Evolutionary conservation across 2,113 vertebrate species (phyloP).

Genomic region (Rostratula benghalensis): DNA sequence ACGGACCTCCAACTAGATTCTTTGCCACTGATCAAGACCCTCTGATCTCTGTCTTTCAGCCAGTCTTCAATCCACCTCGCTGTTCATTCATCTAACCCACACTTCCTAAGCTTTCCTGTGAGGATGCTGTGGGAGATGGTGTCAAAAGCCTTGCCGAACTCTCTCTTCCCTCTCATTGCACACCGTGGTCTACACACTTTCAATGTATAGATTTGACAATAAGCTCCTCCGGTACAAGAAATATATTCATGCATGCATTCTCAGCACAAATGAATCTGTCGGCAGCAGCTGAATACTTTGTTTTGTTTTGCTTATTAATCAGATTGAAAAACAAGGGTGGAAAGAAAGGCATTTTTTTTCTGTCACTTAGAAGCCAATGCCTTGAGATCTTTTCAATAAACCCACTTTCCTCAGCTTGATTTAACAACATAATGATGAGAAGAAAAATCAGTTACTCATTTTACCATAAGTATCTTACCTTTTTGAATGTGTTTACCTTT

Average conservation of each 20-base stretch:
- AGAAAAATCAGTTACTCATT: not conserved
- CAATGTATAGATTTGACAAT: not conserved
- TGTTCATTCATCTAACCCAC: too few relatives aligned
- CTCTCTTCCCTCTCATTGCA: not conserved
- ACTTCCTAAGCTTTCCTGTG: too few relatives aligned
- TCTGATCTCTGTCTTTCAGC: too few relatives aligned
- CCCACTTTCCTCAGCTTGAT: not conserved
- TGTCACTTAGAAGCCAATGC: not conserved
- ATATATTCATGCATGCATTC: not conserved
- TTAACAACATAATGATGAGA: not conserved
- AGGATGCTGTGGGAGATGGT: too few relatives aligned
- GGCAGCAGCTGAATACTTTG: not conserved
- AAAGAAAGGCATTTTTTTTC: not conserved
- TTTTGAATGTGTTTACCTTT: not conserved
- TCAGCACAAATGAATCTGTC: not conserved
- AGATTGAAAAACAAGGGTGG: not conserved
- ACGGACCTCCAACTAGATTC: too few relatives aligned
- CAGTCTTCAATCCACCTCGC: too few relatives aligned
- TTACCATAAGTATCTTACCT: not conserved
- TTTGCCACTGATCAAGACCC: too few relatives aligned
- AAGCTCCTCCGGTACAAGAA: not conserved
- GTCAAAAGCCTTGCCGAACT: not conserved
- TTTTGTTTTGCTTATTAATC: not conserved
- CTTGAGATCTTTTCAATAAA: not conserved
- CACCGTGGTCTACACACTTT: not conserved